These are phyloP conservation scores for Brachionus manjavacas DNA, from an alignment of 1,140 invertebrate species.

Conservation along the genomic window DNA sequence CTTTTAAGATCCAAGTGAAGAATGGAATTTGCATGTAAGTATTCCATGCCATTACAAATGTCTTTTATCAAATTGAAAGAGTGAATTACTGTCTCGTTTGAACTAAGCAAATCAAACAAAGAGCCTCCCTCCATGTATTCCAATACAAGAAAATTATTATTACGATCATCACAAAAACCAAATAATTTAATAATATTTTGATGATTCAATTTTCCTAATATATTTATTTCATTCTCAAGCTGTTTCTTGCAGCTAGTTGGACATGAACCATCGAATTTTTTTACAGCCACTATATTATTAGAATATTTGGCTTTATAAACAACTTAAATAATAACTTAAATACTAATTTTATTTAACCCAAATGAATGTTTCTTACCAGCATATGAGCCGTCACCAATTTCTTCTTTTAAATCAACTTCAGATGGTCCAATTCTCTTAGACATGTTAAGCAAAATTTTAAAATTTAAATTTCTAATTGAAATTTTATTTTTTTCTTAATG, in stretches of 20 bases:
- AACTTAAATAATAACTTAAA: background rate
- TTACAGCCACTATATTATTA: background rate
- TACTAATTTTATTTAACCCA: background rate
- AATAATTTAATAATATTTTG: constrained; percentile 15
- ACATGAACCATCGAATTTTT: constrained; percentile 11
- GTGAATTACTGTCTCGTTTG: background rate
- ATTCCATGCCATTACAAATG: background rate
- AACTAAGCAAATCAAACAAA: background rate
- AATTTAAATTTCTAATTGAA: background rate
- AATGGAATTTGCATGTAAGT: background rate
- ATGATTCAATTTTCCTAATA: background rate
- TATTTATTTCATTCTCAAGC: background rate
- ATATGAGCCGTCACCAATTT: background rate
- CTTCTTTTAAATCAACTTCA: background rate
- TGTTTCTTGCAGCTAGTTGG: constrained; percentile 1
- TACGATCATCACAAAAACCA: background rate
- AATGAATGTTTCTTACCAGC: background rate
- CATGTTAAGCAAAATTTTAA: background rate
- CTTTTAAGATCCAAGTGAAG: constrained; percentile 13
- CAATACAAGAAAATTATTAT: background rate
- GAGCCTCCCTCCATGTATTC: background rate
- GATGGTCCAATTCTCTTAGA: background rate
- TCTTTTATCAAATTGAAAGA: background rate
- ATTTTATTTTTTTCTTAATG: background rate
- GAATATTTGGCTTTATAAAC: background rate